Evolutionary conservation across 2,888 invertebrate genomes (phyloP), one percentile per base, ranked within the genome.

Genomic region (Cyclophora albipunctata): DNA sequence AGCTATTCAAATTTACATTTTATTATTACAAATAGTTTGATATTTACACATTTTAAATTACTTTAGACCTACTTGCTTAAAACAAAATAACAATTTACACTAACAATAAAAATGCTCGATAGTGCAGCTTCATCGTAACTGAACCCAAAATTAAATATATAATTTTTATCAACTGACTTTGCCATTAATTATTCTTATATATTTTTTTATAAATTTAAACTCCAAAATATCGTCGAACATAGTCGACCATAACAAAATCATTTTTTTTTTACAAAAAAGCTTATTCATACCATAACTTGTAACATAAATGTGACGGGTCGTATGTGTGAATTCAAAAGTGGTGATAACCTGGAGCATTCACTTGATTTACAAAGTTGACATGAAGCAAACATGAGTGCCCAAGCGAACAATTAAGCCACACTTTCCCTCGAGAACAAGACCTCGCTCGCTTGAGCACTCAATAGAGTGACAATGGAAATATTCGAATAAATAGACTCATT

Each of bases 71-170:
- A 86, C 71, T 75, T 76, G 75, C 87, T 87, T 87, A 87, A 85
- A 87, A 87, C 87, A 87, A 87, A 87, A 86, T 87, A 87, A 87
- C 87, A 87, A 87, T 87, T 85, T 85, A 87, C 84, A 86, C 83
- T 87, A 86, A 86, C 85, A 78, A 83, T 86, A 83, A 84, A 84
- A 87, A 87, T 86, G 87, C 86, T 87, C 86, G 84, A 81, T 81
- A 84, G 84, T 71, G 83, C 78, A 82, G 75, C 79, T 75, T 20
- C 79, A 75, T 81, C 80, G 77, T 71, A 81, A 82, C 84, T 77
- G 79, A 84, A 80, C 77, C 78, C 78, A 79, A 84, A 83, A 80
- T 80, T 76, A 81, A 80, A 84, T 81, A 84, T 81, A 80, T 81
- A 79, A 20, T 73, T 80, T 71, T 79, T 81, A 79, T 81, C 78